Conservation (phyloP, 2,888 invertebrate species). For the Clostera curtula region DNA sequence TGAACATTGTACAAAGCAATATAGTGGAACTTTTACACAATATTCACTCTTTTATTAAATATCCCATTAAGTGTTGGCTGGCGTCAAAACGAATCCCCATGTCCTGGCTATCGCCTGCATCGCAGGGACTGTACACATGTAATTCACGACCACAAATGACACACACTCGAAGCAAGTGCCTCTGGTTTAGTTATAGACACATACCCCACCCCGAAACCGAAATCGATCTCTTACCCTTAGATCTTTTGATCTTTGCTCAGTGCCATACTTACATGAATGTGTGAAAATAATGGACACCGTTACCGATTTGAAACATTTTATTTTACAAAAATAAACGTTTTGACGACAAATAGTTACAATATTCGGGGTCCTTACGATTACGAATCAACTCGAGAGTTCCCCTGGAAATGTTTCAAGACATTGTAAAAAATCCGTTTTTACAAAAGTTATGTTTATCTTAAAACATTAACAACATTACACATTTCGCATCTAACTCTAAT, state of each 20-base stretch:
- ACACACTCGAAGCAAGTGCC: too few species aligned
- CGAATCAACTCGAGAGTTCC: constrained; percentile 61
- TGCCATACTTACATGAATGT: too few species aligned
- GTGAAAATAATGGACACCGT: constrained; percentile 14
- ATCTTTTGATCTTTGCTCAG: too few species aligned
- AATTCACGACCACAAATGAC: too few species aligned
- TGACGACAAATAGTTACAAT: constrained; percentile 76
- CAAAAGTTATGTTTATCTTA: constrained; percentile 81
- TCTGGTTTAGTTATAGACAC: too few species aligned
- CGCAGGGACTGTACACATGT: too few species aligned
- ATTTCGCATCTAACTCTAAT: constrained; percentile 72
- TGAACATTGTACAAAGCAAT: constrained; percentile 66
- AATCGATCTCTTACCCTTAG: too few species aligned
- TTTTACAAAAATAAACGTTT: constrained; percentile 77
- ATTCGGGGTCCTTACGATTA: constrained; percentile 72
- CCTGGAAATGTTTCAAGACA: constrained; percentile 81
- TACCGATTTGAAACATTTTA: constrained; percentile 68
- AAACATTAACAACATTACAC: constrained; percentile 77
- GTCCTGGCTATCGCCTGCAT: too few species aligned
- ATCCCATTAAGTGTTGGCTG: too few species aligned
- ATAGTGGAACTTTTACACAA: constrained; percentile 66
- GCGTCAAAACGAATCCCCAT: too few species aligned
- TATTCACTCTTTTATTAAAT: constrained; percentile 38
- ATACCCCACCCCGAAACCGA: too few species aligned
- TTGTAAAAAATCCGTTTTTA: constrained; percentile 80